Conservation (phyloP, 1,140 invertebrate species). For the Meteorus sp. region DNA sequence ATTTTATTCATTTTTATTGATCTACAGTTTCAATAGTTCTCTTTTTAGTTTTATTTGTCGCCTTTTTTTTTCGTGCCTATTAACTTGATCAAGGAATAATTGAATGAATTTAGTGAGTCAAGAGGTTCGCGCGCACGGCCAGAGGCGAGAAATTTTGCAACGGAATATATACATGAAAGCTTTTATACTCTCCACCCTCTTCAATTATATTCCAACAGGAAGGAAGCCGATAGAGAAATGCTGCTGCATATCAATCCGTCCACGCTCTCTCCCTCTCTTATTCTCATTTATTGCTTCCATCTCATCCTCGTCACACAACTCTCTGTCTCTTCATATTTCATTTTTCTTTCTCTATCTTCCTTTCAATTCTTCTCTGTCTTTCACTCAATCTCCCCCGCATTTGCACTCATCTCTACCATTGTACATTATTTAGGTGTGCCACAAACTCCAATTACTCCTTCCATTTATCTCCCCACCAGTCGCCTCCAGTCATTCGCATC, state of each 20-base stretch:
- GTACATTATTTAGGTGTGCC: constrained; percentile 29
- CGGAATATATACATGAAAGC: background rate
- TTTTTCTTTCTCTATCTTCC: constrained; percentile 16
- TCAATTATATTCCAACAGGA: constrained; percentile 41
- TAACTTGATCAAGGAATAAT: constrained; percentile 9
- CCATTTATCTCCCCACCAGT: constrained; percentile 4
- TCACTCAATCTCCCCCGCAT: background rate
- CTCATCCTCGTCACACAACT: constrained; percentile 19
- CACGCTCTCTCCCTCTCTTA: constrained; percentile 3
- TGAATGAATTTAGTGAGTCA: constrained; percentile 11
- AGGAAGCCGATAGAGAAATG: constrained; percentile 51
- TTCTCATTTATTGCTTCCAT: constrained; percentile 28
- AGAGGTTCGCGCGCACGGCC: background rate
- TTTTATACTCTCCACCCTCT: background rate
- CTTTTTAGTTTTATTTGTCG: background rate
- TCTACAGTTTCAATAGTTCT: too few relatives aligned
- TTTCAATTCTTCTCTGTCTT: background rate
- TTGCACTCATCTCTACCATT: constrained; percentile 1
- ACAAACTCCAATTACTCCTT: constrained; percentile 24
- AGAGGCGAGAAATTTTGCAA: background rate
- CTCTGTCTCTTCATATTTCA: constrained; percentile 28
- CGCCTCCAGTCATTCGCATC: constrained; percentile 21
- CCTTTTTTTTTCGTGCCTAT: background rate
- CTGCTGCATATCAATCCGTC: constrained; percentile 50
- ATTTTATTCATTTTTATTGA: too few relatives aligned